These are phyloP conservation scores for Gavia stellata DNA, from an alignment of 2,113 vertebrate species.

Conservation along the genomic window DNA sequence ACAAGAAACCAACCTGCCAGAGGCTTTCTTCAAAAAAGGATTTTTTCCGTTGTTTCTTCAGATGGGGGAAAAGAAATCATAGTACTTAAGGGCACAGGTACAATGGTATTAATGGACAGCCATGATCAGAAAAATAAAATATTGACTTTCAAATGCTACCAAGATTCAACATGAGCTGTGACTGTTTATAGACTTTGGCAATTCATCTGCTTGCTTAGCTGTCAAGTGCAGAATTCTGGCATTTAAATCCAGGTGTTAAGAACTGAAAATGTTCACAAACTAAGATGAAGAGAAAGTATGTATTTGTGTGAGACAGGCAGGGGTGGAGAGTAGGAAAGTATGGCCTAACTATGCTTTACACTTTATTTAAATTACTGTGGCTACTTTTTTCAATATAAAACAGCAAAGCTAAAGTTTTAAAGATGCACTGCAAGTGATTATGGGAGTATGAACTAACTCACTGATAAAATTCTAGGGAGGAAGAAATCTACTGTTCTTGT, in stretches of 20 bases:
- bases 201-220: not conserved
- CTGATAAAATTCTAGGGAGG: not conserved
- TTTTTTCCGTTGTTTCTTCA: not conserved
- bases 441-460: not conserved
- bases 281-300: not conserved
- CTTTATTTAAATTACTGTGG: not conserved
- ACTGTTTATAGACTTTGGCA: not conserved
- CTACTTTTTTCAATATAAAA: not conserved
- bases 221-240: not conserved
- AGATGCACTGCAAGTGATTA: not conserved
- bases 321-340: not conserved
- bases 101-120: not conserved
- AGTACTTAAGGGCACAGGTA: not conserved
- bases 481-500: not conserved
- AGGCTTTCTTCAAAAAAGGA: not conserved
- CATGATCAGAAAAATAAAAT: not conserved
- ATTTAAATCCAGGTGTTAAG: not conserved
- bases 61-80: not conserved
- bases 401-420: not conserved
- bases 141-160: not conserved
- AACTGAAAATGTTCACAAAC: not conserved
- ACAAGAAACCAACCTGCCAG: not conserved
- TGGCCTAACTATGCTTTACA: not conserved
- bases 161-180: not conserved
- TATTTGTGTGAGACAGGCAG: not conserved